Evolutionary conservation across 2,797 vertebrate genomes (phyloP), one percentile per base, ranked within the genome.

Genomic region (Miichthys miiuy): DNA sequence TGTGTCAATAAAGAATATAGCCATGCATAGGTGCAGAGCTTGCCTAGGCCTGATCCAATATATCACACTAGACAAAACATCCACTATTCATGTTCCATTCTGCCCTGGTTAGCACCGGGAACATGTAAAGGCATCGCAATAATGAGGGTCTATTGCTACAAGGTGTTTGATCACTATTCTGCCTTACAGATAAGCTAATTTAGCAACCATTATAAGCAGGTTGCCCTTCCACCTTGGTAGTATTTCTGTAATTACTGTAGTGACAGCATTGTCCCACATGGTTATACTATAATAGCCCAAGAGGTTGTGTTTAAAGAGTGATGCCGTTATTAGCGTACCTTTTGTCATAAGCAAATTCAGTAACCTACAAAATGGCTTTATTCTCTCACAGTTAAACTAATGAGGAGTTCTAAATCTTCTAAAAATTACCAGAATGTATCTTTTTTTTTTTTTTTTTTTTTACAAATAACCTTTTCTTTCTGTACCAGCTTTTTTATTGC

Each of bases 1-100:
- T 94, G 89, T 94, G 94, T 93, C 92, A 92, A 94, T 93, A 94
- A 92, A 92, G 92, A 85, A 91, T 84, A 90, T 72, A 84, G 56
- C 67, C 64, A 52, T 62, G 56, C 77, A 57, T 57, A 67, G 48
- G 61, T 72, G 72, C 69, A 41, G 64, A 69, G 58, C 69, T 58
- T n/a, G 58, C 63, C 58, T 52, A 56, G 66, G 46, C 47, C 75
- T 75, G 73, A 89, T 90, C 78, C 56, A 74, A 79, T 88, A 77
- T 75, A 77, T 82, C 60, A 81, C 65, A 61, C 55, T 42, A 83
- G 83, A 84, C 78, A 77, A 87, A 90, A 88, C 75, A 87, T 80
- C 20, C 20, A 23, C 51, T 71, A 25, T 82, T 77, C 64, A 68
- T 70, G 64, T 80, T 73, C 78, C 44, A 21, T 20, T 47, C 50